These are phyloP conservation scores for Tiaroga cobitis DNA, from an alignment of 2,797 vertebrate species.

Conservation along the genomic window DNA sequence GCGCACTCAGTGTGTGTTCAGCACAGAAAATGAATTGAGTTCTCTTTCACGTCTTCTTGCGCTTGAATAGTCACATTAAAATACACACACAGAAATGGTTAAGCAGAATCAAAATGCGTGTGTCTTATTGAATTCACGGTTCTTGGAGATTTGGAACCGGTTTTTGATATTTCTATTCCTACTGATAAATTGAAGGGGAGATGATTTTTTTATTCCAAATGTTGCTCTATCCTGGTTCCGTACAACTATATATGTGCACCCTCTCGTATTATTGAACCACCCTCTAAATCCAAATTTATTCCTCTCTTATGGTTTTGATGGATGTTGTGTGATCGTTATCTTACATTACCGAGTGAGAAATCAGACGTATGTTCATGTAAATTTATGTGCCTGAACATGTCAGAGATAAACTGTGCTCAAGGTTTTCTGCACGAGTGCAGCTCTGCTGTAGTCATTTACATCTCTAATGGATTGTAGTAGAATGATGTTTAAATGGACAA, in stretches of 20 bases:
- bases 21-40: background rate
- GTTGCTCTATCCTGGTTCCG: background rate
- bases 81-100: background rate
- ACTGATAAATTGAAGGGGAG: background rate
- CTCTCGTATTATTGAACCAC: background rate
- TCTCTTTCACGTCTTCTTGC: background rate
- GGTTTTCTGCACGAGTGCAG: background rate
- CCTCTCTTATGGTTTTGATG: background rate
- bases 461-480: slow-evolving; percentile 17
- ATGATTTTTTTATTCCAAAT: background rate
- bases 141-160: background rate
- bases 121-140: background rate
- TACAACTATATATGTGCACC: background rate
- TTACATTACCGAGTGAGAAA: background rate
- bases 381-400: background rate
- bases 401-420: slow-evolving; percentile 16
- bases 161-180: background rate
- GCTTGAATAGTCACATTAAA: background rate
- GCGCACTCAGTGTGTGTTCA: no score
- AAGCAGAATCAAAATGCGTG: background rate
- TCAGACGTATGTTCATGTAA: background rate
- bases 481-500: slow-evolving; percentile 11
- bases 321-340: slow-evolving; percentile 3
- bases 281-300: background rate
- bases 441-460: slow-evolving; percentile 10